Evolutionary conservation across 2,888 invertebrate genomes (phyloP).

Genomic region (Melinaea marsaeus): DNA sequence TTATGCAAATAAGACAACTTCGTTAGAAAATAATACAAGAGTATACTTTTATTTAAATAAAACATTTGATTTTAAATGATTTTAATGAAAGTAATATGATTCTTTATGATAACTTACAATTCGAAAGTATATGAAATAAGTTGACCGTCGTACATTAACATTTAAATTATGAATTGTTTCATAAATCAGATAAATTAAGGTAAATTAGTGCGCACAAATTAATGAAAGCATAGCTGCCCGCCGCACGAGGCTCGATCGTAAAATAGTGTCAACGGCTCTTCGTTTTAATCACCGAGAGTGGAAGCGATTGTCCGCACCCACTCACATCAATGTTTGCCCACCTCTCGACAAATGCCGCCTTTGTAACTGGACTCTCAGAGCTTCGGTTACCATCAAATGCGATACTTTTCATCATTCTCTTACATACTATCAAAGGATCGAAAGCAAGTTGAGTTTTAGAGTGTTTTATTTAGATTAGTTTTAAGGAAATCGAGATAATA

Average conservation of each 20-base stretch:
- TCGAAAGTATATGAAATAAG: no score
- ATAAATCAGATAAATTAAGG: slow-evolving; percentile 34
- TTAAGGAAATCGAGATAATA: slow-evolving; percentile 26
- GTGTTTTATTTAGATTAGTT: slow-evolving; percentile 45
- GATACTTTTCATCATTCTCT: slow-evolving; percentile 65
- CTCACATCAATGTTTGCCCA: slow-evolving; percentile 65
- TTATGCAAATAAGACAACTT: slow-evolving; percentile 28
- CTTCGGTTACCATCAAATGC: slow-evolving; percentile 53
- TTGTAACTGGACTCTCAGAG: slow-evolving; percentile 64
- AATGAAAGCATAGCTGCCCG: slow-evolving; percentile 48
- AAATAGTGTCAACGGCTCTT: slow-evolving; percentile 74
- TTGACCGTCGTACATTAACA: slow-evolving; percentile 9
- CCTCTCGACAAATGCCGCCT: slow-evolving; percentile 66
- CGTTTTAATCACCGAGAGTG: slow-evolving; percentile 75
- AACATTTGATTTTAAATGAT: no score
- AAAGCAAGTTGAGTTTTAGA: slow-evolving; percentile 32
- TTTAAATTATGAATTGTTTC: slow-evolving; percentile 25
- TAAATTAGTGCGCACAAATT: slow-evolving; percentile 52
- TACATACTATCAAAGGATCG: slow-evolving; percentile 48
- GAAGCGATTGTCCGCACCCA: slow-evolving; percentile 67
- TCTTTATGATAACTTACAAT: no score
- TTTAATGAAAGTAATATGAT: no score
- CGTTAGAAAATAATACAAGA: slow-evolving; percentile 19
- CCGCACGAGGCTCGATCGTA: slow-evolving; percentile 58
- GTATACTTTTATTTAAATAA: background rate